These are phyloP conservation scores for Pristis pectinata DNA, from an alignment of 2,797 vertebrate genomes.

Conservation along the genomic window DNA sequence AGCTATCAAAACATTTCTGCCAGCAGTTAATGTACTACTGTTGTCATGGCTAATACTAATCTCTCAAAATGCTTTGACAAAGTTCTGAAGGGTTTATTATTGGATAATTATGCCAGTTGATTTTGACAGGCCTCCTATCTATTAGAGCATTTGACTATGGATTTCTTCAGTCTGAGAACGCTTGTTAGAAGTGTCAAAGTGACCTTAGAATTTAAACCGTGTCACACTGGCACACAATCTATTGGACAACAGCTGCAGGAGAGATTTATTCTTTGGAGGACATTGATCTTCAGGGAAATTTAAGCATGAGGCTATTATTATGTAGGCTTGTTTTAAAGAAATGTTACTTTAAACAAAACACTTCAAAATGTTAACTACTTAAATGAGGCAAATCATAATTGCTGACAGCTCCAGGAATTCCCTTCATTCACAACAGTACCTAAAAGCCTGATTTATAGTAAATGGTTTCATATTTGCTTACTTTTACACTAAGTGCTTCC, in stretches of 20 bases:
- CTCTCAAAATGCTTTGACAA: not conserved
- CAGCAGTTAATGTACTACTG: not conserved
- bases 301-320: not conserved
- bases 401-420: not conserved
- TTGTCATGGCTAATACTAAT: not conserved
- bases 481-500: not conserved
- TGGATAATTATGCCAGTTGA: not conserved
- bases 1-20: not conserved
- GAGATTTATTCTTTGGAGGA: not conserved
- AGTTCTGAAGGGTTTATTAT: not conserved
- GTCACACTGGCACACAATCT: not conserved
- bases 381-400: not conserved
- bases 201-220: not conserved
- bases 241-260: not conserved
- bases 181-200: not conserved
- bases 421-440: not conserved
- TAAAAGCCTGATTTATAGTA: not conserved
- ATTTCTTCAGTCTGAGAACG: not conserved
- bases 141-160: not conserved
- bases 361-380: not conserved
- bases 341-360: not conserved
- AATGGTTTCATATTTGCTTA: not conserved
- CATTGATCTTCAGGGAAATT: not conserved
- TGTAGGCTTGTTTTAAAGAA: not conserved
- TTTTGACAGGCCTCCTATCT: not conserved